Evolutionary conservation across 2,888 invertebrate genomes (phyloP).

Genomic region (Caprella mutica): DNA sequence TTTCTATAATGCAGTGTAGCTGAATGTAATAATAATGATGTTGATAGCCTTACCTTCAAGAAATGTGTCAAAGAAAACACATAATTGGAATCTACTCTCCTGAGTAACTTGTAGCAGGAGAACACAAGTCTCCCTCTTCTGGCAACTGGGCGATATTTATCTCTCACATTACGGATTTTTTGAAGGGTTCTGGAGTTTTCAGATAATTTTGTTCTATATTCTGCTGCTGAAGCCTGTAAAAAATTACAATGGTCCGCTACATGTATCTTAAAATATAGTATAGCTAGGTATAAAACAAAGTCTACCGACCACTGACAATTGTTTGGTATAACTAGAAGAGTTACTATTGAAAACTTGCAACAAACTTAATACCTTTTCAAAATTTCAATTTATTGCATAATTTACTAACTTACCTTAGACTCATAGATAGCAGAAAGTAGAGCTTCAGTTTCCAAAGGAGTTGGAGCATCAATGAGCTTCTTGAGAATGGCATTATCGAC

Average conservation of each 20-base stretch:
- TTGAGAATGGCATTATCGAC: slow-evolving; percentile 25
- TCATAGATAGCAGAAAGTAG: slow-evolving; percentile 32
- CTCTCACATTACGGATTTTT: slow-evolving; percentile 32
- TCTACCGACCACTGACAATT: too few relatives aligned
- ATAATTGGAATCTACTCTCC: slow-evolving; percentile 14
- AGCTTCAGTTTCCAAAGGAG: slow-evolving; percentile 29
- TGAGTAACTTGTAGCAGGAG: slow-evolving; percentile 19
- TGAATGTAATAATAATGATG: too few relatives aligned
- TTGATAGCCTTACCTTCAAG: slow-evolving; percentile 17
- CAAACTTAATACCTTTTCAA: too few relatives aligned
- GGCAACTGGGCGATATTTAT: slow-evolving; percentile 32
- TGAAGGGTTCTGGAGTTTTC: slow-evolving; percentile 27
- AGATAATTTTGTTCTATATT: slow-evolving; percentile 25
- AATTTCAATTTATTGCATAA: too few relatives aligned
- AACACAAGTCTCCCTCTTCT: slow-evolving; percentile 27
- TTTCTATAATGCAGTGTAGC: too few relatives aligned
- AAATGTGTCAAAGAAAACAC: slow-evolving; percentile 31
- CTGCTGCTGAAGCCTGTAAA: slow-evolving; percentile 31
- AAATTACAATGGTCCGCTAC: too few relatives aligned
- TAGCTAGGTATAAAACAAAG: not conserved
- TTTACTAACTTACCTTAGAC: slow-evolving; percentile 26
- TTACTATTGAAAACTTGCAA: too few relatives aligned
- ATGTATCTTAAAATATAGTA: not conserved
- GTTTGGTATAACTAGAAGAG: too few relatives aligned
- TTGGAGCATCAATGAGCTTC: slow-evolving; percentile 21